Conservation (phyloP, 2,113 vertebrate species). For the Hyperoodon ampullatus region DNA sequence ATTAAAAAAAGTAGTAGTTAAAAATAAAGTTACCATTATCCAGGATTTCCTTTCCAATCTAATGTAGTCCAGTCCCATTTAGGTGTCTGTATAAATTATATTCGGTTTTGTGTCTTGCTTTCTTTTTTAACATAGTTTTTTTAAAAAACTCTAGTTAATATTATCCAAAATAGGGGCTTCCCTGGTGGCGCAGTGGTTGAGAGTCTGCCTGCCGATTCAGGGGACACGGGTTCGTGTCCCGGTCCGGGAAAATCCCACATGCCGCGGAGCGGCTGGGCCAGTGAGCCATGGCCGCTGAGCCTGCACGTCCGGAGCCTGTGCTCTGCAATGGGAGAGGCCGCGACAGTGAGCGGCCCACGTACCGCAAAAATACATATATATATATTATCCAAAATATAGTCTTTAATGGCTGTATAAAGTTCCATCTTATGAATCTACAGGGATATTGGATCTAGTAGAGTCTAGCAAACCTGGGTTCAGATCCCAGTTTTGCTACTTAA, state of each 20-base stretch:
- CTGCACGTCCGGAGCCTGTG: no score
- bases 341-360: no score
- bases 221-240: no score
- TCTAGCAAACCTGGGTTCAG: background rate
- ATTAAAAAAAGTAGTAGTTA: background rate
- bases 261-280: no score
- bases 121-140: background rate
- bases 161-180: background rate
- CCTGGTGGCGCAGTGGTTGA: no score
- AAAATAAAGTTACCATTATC: background rate
- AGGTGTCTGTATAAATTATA: background rate
- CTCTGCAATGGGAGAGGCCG: no score
- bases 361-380: no score
- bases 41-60: background rate
- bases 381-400: background rate
- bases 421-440: background rate
- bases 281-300: no score
- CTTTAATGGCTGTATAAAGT: background rate
- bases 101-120: slow-evolving; percentile 26
- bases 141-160: background rate
- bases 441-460: background rate
- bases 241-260: no score
- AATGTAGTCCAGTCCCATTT: background rate
- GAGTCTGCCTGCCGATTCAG: no score
- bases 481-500: background rate